Conservation (phyloP, 2,888 invertebrate species). For the Cerceris ruficornis region DNA sequence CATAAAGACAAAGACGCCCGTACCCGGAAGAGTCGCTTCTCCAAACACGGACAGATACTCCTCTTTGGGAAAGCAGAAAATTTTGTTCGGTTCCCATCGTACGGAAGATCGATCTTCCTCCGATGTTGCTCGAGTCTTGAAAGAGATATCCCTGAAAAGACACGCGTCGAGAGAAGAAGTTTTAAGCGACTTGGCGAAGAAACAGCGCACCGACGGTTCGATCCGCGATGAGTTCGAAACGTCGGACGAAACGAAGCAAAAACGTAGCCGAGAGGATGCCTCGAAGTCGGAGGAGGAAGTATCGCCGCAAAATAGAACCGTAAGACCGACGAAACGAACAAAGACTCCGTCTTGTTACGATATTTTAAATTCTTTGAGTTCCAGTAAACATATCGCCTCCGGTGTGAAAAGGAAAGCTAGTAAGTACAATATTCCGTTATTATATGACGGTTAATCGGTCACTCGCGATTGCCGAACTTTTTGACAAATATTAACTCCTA, state of each 20-base stretch:
- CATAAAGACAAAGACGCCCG: conserved; percentile 70
- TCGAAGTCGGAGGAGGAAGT: conserved; percentile 74
- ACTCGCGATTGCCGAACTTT: not conserved
- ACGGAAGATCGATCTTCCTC: conserved; percentile 53
- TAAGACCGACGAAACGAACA: conserved; percentile 76
- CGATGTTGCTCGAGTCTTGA: conserved; percentile 70
- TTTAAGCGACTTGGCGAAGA: conserved; percentile 74
- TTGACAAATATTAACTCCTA: not conserved
- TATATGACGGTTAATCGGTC: not conserved
- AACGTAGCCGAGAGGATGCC: conserved; percentile 76
- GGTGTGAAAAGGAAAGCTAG: conserved; percentile 79
- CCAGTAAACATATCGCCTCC: conserved; percentile 73
- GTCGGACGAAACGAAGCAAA: conserved; percentile 77
- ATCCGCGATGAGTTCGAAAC: conserved; percentile 69
- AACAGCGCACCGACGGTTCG: conserved; percentile 74
- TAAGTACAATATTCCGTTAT: conserved; percentile 52
- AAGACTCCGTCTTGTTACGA: conserved; percentile 79
- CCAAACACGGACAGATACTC: conserved; percentile 70
- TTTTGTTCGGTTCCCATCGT: conserved; percentile 55
- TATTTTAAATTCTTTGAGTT: conserved; percentile 78
- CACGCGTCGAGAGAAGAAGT: conserved; percentile 79
- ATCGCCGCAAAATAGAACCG: conserved; percentile 68
- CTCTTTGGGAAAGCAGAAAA: conserved; percentile 68
- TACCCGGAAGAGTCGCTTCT: conserved; percentile 77
- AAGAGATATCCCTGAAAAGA: conserved; percentile 77